Percentiles rank a stretch among this genome's conserved stretches.
Evolutionary conservation across 2,113 vertebrate species (phyloP).

Genomic region (Poicephalus gulielmi): DNA sequence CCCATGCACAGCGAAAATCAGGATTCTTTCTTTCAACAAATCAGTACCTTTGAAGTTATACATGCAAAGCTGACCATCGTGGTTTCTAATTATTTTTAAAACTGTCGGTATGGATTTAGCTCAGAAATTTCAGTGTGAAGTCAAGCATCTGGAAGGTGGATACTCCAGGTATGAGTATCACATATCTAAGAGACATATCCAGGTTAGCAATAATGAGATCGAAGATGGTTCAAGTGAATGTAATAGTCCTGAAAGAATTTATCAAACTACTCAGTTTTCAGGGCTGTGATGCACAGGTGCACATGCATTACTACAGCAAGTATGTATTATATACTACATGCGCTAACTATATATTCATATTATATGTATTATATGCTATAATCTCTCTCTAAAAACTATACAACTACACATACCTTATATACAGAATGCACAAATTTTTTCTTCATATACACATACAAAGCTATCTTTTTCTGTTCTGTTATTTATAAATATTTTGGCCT

Average conservation of each 20-base stretch:
- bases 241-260: not conserved
- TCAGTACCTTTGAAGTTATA: not conserved
- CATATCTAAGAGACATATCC: not conserved
- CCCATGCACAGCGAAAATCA: not conserved
- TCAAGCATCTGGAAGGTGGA: not conserved
- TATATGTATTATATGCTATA: not conserved
- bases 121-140: not conserved
- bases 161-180: not conserved
- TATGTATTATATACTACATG: not conserved
- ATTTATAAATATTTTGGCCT: not conserved
- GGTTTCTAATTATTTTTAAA: not conserved
- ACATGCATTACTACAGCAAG: not conserved
- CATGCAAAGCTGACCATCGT: not conserved
- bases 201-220: not conserved
- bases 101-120: not conserved
- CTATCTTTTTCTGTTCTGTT: not conserved
- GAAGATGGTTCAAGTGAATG: not conserved
- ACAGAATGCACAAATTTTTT: not conserved
- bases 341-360: not conserved
- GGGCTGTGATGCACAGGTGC: not conserved
- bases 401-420: not conserved
- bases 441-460: not conserved
- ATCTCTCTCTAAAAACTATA: not conserved
- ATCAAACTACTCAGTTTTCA: not conserved
- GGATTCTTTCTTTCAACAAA: not conserved